These are phyloP conservation scores for Pandion haliaetus DNA, from an alignment of 2,113 vertebrate species.

Conservation along the genomic window DNA sequence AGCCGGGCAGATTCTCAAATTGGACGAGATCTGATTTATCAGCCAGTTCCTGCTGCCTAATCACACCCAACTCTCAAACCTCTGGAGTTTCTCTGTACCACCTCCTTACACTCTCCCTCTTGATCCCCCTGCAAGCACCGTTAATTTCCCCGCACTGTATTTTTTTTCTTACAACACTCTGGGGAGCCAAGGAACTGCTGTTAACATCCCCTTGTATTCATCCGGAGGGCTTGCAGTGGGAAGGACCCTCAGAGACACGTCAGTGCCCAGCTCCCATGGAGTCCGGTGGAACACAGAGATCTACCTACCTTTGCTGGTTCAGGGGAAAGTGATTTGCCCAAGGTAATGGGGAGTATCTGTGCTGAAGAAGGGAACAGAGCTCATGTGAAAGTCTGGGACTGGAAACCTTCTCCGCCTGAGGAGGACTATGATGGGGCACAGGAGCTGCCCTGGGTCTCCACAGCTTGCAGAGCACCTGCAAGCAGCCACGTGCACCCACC, in stretches of 20 bases:
- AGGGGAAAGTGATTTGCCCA: not conserved
- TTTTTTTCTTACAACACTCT: not conserved
- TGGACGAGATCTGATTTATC: not conserved
- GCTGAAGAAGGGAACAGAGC: not conserved
- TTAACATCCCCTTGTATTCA: not conserved
- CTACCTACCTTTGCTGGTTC: not conserved
- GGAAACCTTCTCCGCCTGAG: not conserved
- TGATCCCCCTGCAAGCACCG: not conserved
- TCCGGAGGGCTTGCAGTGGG: not conserved
- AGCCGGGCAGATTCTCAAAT: not conserved
- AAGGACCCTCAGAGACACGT: not conserved
- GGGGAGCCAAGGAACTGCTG: not conserved
- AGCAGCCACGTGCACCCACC: not conserved
- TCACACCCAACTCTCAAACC: not conserved
- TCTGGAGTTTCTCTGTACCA: no score
- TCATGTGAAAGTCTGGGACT: not conserved
- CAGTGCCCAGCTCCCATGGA: not conserved
- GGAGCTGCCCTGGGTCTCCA: not conserved
- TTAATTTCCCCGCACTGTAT: not conserved
- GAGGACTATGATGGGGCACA: not conserved
- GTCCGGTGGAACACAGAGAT: not conserved
- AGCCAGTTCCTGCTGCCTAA: not conserved
- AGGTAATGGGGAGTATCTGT: not conserved
- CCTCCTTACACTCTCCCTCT: not conserved
- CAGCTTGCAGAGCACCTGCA: not conserved